phyloP scores from a whole-genome alignment of 2,797 vertebrate genomes.

The Echeneis naucrates region DNA sequence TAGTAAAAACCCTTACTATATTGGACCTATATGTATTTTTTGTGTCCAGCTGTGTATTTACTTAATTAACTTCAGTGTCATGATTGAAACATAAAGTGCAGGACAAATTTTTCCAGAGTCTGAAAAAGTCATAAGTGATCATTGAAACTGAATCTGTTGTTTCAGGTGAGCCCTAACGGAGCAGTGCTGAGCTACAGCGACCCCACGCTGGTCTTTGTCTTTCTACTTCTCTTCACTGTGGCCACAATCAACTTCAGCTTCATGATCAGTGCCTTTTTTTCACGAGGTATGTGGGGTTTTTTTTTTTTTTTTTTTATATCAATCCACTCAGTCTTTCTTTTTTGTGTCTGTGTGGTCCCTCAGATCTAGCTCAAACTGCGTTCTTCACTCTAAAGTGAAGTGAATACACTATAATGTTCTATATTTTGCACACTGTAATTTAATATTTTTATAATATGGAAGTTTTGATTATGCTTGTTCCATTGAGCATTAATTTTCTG shows the following conservation, averaged over 20 bases:
- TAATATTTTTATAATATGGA: neutral
- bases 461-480: neutral
- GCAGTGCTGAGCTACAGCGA: conserved; percentile 93
- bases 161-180: conserved; percentile 90
- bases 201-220: conserved; percentile 92
- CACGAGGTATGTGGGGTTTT: conserved; percentile 84
- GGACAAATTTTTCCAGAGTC: neutral
- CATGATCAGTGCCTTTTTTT: conserved; percentile 99
- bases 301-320: neutral
- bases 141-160: conserved; percentile 8
- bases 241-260: conserved; percentile 97
- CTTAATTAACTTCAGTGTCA: neutral
- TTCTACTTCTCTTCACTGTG: conserved; percentile 89
- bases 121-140: neutral
- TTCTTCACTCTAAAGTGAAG: conserved; percentile 5
- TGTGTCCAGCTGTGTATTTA: neutral
- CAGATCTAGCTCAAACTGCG: conserved; percentile 23
- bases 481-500: neutral
- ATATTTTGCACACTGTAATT: neutral
- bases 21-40: neutral
- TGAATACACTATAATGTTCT: neutral
- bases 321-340: neutral
- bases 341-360: neutral
- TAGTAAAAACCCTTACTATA: neutral
- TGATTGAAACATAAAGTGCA: neutral